Evolutionary conservation across 2,888 invertebrate genomes (phyloP), one percentile per base, ranked within the genome.

Genomic region (Sturmia bella): DNA sequence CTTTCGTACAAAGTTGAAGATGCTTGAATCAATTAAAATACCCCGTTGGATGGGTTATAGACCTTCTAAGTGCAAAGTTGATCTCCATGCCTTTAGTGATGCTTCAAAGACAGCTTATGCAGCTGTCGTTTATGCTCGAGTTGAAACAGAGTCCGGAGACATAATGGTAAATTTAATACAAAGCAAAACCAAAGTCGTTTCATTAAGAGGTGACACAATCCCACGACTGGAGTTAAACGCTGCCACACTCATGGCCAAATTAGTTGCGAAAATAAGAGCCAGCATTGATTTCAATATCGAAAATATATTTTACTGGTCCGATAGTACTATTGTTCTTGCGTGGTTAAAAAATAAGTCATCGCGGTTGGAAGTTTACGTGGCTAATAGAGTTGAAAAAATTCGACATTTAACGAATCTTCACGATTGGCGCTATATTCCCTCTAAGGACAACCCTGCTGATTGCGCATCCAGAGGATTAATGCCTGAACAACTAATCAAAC

Each of bases 1-100:
- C 1, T 64, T 78, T 5, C 61, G 73, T 9, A 15, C 19, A 1
- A 76, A 73, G 52, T 68, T 79, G 11, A 69, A 64, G 9, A 13
- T 11, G 2, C 39, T 77, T 12, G 73, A 83, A 39, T 50, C 59
- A 13, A 72, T 80, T 32, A 24, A 66, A 24, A 75, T 83, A 45
- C 69, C 80, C 2, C 45, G 75, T 12, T 81, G 78, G 75, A 41
- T 66, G 21, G 54, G 56, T 4, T 52, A 59, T 17, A 11, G 2
- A 0, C 32, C 41, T 3, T 56, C 21, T 0, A 27, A 27, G 6
- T 76, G 43, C n/a, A 24, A 39, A 11, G 13, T 80, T 45, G 52
- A 83, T n/a, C 21, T 77, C 4, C 74, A 80, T 59, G 84, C 52
- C 11, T 84, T 84, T 45, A 74, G 84, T 37, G 79, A 79, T 45